These are phyloP conservation scores for Drosophila kokeensis DNA, from an alignment of 2,888 invertebrate species.

Conservation along the genomic window DNA sequence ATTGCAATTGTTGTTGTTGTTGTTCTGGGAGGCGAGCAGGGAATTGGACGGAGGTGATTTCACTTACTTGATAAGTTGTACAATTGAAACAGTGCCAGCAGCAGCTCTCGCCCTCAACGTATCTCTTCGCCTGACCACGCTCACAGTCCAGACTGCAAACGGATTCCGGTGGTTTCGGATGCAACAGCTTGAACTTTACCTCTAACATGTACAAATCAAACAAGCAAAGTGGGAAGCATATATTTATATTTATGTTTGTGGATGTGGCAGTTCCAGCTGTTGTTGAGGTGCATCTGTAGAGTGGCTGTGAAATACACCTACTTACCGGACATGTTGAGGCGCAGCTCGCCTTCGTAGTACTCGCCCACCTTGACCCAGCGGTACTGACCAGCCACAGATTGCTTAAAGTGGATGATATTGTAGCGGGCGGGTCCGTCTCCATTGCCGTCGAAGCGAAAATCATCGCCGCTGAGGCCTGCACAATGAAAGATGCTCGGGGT, in stretches of 20 bases:
- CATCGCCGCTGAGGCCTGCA: conserved; percentile 94
- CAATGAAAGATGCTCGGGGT: conserved; percentile 39
- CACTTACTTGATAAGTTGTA: conserved; percentile 91
- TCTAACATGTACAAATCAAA: conserved; percentile 86
- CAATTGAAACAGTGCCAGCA: conserved; percentile 98
- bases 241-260: neutral
- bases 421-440: conserved; percentile 98
- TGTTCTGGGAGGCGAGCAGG: neutral
- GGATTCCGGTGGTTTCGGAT: conserved; percentile 93
- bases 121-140: conserved; percentile 95
- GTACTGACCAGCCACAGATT: conserved; percentile 89
- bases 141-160: conserved; percentile 96
- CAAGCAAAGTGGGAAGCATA: neutral
- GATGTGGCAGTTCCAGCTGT: conserved; percentile 19
- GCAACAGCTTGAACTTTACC: conserved; percentile 93
- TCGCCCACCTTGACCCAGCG: conserved; percentile 95
- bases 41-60: neutral
- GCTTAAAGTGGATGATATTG: conserved; percentile 98
- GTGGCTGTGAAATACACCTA: neutral
- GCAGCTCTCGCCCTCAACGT: conserved; percentile 96
- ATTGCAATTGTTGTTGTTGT: conserved; percentile 6
- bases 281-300: conserved; percentile 2
- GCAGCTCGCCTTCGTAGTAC: conserved; percentile 92
- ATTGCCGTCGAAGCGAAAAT: conserved; percentile 94
- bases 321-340: conserved; percentile 92